A percentile compares a stretch with the other conserved stretches of the same genome.
Conservation (phyloP, 2,888 invertebrate species). For the Amphimallon solstitiale region DNA sequence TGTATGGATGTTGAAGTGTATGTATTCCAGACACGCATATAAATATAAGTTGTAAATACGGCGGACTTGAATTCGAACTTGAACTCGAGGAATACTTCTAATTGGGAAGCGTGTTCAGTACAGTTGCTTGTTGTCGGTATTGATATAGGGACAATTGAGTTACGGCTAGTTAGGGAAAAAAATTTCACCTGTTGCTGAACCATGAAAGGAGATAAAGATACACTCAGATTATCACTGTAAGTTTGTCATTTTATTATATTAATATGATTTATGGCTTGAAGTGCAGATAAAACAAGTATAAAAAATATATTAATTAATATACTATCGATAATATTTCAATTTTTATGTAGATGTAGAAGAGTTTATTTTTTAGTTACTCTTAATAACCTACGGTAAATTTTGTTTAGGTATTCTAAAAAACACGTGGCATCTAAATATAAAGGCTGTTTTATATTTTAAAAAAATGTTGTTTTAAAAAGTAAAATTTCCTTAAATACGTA, state of each 20-base stretch:
- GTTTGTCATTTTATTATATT: constrained; percentile 6
- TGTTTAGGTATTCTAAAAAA: not conserved
- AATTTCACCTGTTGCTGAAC: not conserved
- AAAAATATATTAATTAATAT: too few relatives aligned
- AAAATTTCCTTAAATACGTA: not conserved
- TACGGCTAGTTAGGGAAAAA: too few relatives aligned
- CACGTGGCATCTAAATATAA: too few relatives aligned
- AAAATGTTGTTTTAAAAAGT: not conserved
- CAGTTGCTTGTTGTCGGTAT: too few relatives aligned
- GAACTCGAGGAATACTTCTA: too few relatives aligned
- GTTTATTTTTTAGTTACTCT: not conserved
- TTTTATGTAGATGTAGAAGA: too few relatives aligned
- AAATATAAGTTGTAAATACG: too few relatives aligned
- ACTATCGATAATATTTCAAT: too few relatives aligned
- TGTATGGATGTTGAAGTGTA: not conserved
- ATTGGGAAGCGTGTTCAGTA: too few relatives aligned
- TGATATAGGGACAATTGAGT: too few relatives aligned
- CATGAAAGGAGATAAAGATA: constrained; percentile 32
- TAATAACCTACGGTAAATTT: not conserved
- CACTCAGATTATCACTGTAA: constrained; percentile 29
- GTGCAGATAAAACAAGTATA: not conserved
- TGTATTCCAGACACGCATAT: not conserved
- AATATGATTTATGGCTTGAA: not conserved
- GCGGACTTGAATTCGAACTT: too few relatives aligned
- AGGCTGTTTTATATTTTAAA: too few relatives aligned